Base-by-base conservation (phyloP, 2,113 vertebrate genomes). In the Elephantulus edwardii region DNA sequence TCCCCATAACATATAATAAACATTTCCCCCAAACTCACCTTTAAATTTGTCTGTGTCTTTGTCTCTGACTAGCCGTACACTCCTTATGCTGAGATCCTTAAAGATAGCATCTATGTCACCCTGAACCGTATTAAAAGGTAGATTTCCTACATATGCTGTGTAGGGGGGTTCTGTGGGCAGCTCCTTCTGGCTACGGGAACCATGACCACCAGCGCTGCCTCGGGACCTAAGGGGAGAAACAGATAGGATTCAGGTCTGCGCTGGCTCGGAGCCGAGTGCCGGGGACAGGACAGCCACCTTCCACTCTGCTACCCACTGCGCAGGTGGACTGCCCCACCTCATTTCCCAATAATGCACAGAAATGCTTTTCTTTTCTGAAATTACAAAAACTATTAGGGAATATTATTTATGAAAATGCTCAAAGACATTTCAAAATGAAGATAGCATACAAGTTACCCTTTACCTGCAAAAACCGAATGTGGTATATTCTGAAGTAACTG, bases 21-120 rank as follows among this genome's bases (percentile, higher is more conserved):
- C 24, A 42, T 12, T 1, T 5, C 7, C 20, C 68, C 60, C 75
- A 70, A 48, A 83, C 97, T 96, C 90, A 99, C 99, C 99, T 99
- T 99, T 99, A 96, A 99, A 99, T 97, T 99, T 99, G 97, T 99
- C 99, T 91, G 99, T 99, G 94, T 99, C 99, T 98, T 99, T 99
- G 98, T 99, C 99, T 97, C 99, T 96, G 97, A 99, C 99, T 97
- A 99, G 97, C 95, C 99, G 98, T 71, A 99, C 98, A 0, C 99
- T 99, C 97, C 99, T 97, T 92, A 99, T 97, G 72, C 95, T 99
- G 97, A 99, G 98, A 94, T 99, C 99, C 97, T 99, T 99, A 97
- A 99, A 99, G 97, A 99, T 99, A 91, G 98, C 97, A 94, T 99
- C 99, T 95, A 99, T 99, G 98, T 99, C 99, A 75, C 99, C 99